These are phyloP conservation scores for Geopemphigus sp. DNA, from an alignment of 1,140 invertebrate genomes.

Conservation along the genomic window DNA sequence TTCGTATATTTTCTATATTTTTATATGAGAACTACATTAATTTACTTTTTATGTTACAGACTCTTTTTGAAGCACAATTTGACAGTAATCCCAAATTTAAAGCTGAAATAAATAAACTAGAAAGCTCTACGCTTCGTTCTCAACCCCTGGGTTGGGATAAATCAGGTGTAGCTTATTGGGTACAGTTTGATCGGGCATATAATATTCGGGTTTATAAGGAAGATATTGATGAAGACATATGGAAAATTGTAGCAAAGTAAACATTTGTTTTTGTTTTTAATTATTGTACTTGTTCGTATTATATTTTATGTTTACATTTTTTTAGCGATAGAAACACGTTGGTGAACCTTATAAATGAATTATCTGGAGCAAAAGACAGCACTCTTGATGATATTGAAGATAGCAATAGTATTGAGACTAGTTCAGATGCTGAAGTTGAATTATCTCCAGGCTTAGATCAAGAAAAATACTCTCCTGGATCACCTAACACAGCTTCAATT, in stretches of 20 bases:
- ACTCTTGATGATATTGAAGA: conserved; percentile 22
- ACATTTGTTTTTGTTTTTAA: conserved; percentile 52
- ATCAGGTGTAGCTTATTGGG: conserved; percentile 88
- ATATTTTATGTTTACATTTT: background rate
- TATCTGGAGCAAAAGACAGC: conserved; percentile 17
- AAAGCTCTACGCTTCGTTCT: conserved; percentile 74
- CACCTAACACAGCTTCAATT: background rate
- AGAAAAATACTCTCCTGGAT: background rate
- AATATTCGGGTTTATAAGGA: conserved; percentile 91
- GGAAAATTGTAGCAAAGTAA: conserved; percentile 87
- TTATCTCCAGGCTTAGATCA: background rate
- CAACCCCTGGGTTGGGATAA: conserved; percentile 87
- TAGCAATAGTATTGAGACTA: conserved; percentile 23
- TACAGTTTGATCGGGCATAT: conserved; percentile 81
- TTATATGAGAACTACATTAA: background rate
- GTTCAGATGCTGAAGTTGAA: conserved; percentile 6
- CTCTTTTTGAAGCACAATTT: conserved; percentile 90
- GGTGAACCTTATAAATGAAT: conserved; percentile 36
- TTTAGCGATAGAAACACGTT: conserved; percentile 30
- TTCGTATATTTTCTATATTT: conserved; percentile 9
- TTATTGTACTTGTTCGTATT: background rate
- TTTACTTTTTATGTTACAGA: conserved; percentile 60
- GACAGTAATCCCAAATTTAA: conserved; percentile 93
- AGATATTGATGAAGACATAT: conserved; percentile 92
- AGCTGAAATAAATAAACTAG: conserved; percentile 79